Conservation (phyloP, 2,888 invertebrate genomes). For the Hirtodrosophila cameraria region DNA sequence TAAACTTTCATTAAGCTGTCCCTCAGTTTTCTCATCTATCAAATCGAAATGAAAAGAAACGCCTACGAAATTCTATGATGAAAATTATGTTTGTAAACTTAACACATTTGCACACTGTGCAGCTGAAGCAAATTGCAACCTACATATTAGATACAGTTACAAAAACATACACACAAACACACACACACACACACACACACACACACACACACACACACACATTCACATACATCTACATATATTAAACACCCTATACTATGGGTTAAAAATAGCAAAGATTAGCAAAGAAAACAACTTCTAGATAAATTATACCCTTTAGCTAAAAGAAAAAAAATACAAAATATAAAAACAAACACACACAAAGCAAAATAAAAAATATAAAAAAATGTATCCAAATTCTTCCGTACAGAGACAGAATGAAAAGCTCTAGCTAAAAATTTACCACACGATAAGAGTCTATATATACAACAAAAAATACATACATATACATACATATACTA, state of each 20-base stretch:
- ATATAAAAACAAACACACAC: slow-evolving; percentile 4
- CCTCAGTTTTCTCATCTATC: slow-evolving; percentile 34
- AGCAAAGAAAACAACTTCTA: slow-evolving; percentile 55
- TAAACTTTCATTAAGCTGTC: background rate
- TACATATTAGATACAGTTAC: slow-evolving; percentile 23
- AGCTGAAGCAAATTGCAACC: slow-evolving; percentile 37
- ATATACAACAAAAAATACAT: slow-evolving; percentile 46
- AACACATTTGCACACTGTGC: slow-evolving; percentile 33
- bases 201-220: slow-evolving; percentile 9
- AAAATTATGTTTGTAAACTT: slow-evolving; percentile 20
- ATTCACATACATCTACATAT: slow-evolving; percentile 39
- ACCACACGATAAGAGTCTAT: slow-evolving; percentile 74
- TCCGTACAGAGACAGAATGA: slow-evolving; percentile 65
- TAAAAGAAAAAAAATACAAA: slow-evolving; percentile 32
- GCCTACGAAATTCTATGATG: background rate
- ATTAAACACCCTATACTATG: slow-evolving; percentile 56
- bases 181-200: background rate
- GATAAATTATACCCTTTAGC: slow-evolving; percentile 75
- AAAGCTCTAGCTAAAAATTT: slow-evolving; percentile 68
- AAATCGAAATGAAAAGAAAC: background rate
- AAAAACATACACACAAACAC: slow-evolving; percentile 5
- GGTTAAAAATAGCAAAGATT: slow-evolving; percentile 52
- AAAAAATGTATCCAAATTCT: slow-evolving; percentile 76
- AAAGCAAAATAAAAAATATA: slow-evolving; percentile 8
- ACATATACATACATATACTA: slow-evolving; percentile 18